These are phyloP conservation scores for Leuciscus waleckii DNA, from an alignment of 2,797 vertebrate genomes.

Conservation along the genomic window DNA sequence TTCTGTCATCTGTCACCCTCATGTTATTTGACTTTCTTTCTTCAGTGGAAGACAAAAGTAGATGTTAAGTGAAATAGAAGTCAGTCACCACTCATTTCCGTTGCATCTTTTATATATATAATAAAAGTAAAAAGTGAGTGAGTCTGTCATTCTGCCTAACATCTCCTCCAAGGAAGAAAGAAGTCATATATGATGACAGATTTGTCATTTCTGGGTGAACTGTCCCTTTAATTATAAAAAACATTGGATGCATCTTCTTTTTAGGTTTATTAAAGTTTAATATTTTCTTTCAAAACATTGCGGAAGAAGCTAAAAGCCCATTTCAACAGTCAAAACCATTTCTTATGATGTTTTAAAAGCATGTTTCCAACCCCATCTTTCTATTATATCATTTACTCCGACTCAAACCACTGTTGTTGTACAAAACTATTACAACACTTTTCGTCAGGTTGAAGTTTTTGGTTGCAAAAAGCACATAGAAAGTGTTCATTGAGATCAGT, in stretches of 20 bases:
- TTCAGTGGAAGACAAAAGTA: background rate
- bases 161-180: background rate
- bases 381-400: conserved; percentile 7
- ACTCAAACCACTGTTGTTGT: conserved; percentile 8
- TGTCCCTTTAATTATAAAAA: background rate
- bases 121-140: background rate
- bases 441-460: conserved; percentile 52
- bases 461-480: conserved; percentile 16
- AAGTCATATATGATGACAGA: background rate
- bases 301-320: conserved; percentile 7
- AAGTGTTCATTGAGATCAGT: conserved; percentile 59
- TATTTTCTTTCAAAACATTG: conserved; percentile 16
- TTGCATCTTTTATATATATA: background rate
- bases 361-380: background rate
- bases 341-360: conserved; percentile 7
- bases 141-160: background rate
- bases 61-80: background rate
- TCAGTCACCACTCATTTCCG: background rate
- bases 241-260: background rate
- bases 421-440: conserved; percentile 55
- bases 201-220: background rate
- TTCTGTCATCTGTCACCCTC: background rate
- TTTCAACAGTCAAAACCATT: conserved; percentile 29
- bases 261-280: conserved; percentile 3
- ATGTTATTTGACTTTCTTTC: background rate